These are phyloP conservation scores for Crotophaga sulcirostris DNA, from an alignment of 2,113 vertebrate species.

Conservation along the genomic window DNA sequence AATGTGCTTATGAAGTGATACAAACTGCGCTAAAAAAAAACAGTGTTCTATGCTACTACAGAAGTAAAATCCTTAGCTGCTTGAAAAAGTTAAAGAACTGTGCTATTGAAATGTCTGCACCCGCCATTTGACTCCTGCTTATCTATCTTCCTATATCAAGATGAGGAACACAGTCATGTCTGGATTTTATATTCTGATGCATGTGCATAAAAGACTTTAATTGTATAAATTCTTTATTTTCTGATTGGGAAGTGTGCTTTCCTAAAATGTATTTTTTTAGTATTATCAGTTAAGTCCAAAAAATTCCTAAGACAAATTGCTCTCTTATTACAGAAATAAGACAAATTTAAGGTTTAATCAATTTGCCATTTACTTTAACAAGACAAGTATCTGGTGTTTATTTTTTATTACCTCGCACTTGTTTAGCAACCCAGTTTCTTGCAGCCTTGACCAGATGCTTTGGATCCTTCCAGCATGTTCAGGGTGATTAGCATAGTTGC, in stretches of 20 bases:
- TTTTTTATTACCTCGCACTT: slow-evolving; percentile 80
- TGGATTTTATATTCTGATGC: background rate
- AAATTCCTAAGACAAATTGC: background rate
- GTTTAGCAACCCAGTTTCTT: slow-evolving; percentile 81
- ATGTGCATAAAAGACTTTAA: background rate
- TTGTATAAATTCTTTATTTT: background rate
- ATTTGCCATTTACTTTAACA: background rate
- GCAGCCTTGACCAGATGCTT: slow-evolving; percentile 85
- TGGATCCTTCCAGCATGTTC: slow-evolving; percentile 82
- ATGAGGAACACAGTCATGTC: background rate
- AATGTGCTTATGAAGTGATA: background rate
- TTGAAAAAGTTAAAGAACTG: background rate
- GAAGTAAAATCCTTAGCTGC: background rate
- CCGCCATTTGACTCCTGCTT: background rate
- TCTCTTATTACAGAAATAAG: background rate
- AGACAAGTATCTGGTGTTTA: background rate
- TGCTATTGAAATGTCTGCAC: background rate
- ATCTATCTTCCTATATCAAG: background rate
- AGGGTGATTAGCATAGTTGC: slow-evolving; percentile 77
- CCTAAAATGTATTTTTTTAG: background rate
- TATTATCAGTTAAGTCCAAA: background rate
- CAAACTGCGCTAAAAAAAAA: background rate
- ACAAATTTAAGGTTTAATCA: background rate
- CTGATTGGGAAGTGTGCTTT: background rate
- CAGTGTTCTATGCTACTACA: background rate